Conservation (phyloP, 2,113 vertebrate species). For the Callocephalon fimbriatum region DNA sequence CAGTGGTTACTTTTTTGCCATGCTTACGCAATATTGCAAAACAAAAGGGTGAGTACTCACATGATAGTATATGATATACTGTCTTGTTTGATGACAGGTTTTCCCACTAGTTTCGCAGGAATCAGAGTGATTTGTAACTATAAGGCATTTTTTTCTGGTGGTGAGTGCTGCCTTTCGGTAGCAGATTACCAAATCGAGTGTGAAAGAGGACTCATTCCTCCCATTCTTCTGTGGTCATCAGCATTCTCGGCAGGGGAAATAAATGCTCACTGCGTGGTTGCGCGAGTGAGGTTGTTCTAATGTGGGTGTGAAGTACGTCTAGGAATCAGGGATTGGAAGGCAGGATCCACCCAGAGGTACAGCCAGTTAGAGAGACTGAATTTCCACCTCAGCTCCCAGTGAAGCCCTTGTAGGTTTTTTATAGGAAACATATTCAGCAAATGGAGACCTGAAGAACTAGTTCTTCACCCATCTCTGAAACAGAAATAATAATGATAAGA, state of each 20-base stretch:
- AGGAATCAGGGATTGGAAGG: neutral
- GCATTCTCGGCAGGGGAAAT: neutral
- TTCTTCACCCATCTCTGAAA: neutral
- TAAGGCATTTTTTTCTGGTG: neutral
- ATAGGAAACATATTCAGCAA: neutral
- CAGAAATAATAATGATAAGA: neutral
- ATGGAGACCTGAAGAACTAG: neutral
- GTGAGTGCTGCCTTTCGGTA: neutral
- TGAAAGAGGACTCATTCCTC: constrained; percentile 3
- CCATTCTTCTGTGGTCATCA: neutral
- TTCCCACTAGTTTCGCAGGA: neutral
- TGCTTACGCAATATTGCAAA: neutral
- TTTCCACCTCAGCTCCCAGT: neutral
- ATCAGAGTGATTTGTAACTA: neutral
- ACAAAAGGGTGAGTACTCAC: neutral
- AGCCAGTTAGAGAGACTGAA: neutral
- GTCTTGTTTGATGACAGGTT: neutral
- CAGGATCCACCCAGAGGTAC: neutral
- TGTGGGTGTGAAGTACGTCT: neutral
- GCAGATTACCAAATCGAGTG: neutral
- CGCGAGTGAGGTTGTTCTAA: neutral
- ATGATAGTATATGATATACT: neutral
- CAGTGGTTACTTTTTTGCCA: neutral
- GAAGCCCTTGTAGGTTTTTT: neutral
- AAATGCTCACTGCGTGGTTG: neutral